Conservation (phyloP, 2,797 vertebrate species). For the Pangasius larnaudii region DNA sequence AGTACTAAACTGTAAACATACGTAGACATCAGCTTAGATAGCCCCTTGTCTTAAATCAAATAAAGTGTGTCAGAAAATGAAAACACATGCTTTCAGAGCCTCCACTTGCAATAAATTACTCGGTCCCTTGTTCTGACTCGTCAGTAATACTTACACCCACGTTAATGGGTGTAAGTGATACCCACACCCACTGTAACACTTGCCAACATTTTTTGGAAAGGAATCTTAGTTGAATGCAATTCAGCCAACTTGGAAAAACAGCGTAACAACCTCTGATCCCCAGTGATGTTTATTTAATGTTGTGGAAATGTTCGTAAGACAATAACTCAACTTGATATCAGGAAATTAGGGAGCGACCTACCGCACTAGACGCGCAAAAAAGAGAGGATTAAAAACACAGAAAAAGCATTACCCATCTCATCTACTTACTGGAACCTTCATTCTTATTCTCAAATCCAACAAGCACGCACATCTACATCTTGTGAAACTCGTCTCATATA, state of each 20-base stretch:
- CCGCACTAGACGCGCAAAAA: background rate
- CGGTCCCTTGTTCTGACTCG: constrained; percentile 1
- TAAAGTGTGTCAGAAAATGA: background rate
- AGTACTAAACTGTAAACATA: background rate
- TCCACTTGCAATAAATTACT: background rate
- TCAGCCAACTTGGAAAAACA: constrained; percentile 19
- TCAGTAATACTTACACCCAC: background rate
- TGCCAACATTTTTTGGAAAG: background rate
- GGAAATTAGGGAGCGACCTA: background rate
- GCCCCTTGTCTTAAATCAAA: background rate
- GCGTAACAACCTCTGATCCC: background rate
- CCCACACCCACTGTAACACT: constrained; percentile 5
- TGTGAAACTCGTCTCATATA: background rate
- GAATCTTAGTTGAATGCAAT: background rate
- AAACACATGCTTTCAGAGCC: constrained; percentile 1
- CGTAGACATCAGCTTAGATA: background rate
- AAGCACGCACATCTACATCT: background rate
- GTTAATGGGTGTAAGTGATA: constrained; percentile 6
- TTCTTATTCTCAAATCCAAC: background rate
- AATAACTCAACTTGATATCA: constrained; percentile 12
- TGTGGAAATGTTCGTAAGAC: background rate
- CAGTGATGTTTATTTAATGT: constrained; percentile 23
- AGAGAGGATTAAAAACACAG: background rate
- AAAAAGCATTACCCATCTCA: background rate
- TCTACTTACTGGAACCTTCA: background rate